Evolutionary conservation across 1,140 invertebrate genomes (phyloP).

Genomic region (Triops cancriformis): DNA sequence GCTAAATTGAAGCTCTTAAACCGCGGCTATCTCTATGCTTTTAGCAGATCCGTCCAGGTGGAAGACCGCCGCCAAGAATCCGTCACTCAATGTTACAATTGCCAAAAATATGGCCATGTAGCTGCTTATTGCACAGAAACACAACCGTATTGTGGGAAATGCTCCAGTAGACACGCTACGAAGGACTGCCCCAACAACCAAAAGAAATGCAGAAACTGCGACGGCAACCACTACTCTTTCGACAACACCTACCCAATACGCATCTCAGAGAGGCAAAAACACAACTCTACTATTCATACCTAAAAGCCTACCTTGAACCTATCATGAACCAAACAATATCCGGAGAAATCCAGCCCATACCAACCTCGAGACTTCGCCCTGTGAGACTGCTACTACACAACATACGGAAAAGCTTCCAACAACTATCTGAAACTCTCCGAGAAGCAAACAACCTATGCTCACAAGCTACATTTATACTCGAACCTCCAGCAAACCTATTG

Average conservation of each 20-base stretch:
- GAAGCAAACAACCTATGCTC: background rate
- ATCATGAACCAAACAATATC: background rate
- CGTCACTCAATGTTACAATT: constrained; percentile 7
- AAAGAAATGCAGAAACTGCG: background rate
- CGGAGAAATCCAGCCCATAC: background rate
- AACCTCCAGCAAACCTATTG: background rate
- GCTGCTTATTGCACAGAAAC: background rate
- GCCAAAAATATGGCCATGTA: constrained; percentile 15
- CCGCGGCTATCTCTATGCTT: background rate
- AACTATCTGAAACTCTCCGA: background rate
- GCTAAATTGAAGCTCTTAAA: background rate
- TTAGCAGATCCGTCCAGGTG: background rate
- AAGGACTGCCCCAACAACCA: background rate
- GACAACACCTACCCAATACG: background rate
- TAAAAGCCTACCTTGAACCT: too few species aligned
- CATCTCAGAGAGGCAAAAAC: background rate
- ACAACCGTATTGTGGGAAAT: background rate
- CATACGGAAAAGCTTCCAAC: background rate
- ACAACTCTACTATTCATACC: too few species aligned
- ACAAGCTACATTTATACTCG: background rate
- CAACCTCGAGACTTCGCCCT: background rate
- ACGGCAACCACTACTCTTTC: background rate
- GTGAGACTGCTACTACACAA: background rate
- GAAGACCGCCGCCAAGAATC: background rate
- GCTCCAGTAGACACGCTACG: background rate